Evolutionary conservation across 2,113 vertebrate genomes (phyloP), one percentile per base, ranked within the genome.

Genomic region (rat (Rattus norvegicus)): DNA sequence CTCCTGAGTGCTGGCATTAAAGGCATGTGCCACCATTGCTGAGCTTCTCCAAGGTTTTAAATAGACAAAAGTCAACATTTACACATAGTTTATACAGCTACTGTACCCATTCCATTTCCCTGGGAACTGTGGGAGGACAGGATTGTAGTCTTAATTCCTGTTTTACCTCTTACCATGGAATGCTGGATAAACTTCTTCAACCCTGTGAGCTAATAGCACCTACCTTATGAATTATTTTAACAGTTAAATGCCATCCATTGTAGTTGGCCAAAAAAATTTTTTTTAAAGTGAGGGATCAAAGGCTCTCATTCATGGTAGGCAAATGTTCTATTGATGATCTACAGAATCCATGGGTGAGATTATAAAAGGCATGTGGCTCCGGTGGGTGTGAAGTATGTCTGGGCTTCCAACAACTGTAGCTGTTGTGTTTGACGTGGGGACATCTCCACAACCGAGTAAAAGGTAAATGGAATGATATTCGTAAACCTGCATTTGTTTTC

Each of bases 61-160:
- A 65, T 88, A 79, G 93, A 96, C 61, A 93, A 94, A 95, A 93
- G 87, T 39, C 36, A 63, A 84, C 47, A 96, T 69, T 92, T 94
- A 81, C 36, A 52, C 54, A 77, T 92, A 76, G 49, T 7, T 67
- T 77, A 30, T 86, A 6, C 43, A 85, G 61, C 17, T 43, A 72
- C 28, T 86, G 26, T 59, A 94, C 22, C 75, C 47, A 76, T 86
- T 67, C 90, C 59, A 89, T 61, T 75, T 92, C 95, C 36, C 91
- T 19, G 84, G 69, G 92, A 93, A 88, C 36, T 33, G 76, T 33
- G 12, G 17, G 2, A 92, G 69, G 24, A 30, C 67, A 22, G 43
- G 47, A 73, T 65, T 4, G 59, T 49, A 22, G 52, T 86, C 70
- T 63, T 67, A 56, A 12, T 61, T 95, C 65, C 70, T 59, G 88